Percentiles rank a stretch among this genome's conserved stretches.
phyloP scores from a whole-genome alignment of 2,113 vertebrate genomes.

The Colinus virginianus region DNA sequence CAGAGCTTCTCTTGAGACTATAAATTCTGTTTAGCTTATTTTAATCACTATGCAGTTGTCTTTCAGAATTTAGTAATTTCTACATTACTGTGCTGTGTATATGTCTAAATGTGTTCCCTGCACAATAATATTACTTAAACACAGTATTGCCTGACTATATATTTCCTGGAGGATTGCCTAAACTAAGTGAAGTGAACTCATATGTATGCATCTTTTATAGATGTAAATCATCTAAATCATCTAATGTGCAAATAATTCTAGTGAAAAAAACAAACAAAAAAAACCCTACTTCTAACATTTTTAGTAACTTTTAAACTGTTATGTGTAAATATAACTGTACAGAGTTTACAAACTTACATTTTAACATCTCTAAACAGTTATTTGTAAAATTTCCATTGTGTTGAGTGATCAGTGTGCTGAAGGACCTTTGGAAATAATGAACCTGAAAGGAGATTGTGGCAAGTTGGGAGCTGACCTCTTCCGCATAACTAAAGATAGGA shows the following conservation, averaged over 20 bases:
- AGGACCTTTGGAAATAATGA: background rate
- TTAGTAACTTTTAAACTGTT: background rate
- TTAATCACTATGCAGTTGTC: background rate
- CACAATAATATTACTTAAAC: background rate
- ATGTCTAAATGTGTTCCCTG: background rate
- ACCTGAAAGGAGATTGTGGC: too few relatives aligned
- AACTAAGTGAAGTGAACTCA: background rate
- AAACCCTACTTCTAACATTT: background rate
- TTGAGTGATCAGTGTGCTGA: background rate
- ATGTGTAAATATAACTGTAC: background rate
- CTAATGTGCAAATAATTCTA: background rate
- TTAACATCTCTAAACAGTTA: background rate
- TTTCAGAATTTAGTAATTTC: background rate
- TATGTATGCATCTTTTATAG: background rate
- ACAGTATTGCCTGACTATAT: background rate
- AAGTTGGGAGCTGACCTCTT: too few relatives aligned
- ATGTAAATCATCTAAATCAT: background rate
- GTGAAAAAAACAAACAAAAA: background rate
- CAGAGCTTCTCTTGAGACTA: background rate
- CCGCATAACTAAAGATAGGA: too few relatives aligned
- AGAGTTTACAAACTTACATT: background rate
- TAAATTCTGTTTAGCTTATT: background rate
- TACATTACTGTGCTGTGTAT: background rate
- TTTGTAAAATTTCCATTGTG: background rate
- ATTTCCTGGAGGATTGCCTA: background rate